phyloP scores from a whole-genome alignment of 2,797 vertebrate genomes.

The Yasuhikotakia modesta region DNA sequence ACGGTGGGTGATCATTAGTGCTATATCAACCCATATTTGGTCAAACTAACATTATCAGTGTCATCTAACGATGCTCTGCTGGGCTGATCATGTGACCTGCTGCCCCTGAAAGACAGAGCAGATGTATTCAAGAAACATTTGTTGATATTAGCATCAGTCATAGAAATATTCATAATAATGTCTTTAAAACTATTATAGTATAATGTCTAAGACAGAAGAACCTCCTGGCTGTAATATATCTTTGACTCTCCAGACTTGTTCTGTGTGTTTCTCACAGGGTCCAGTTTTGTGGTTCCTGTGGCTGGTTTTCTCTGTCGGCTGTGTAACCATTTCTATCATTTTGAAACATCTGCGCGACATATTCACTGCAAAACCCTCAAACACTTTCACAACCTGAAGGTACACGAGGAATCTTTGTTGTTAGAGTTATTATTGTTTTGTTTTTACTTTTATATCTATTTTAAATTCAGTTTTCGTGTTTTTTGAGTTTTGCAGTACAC shows the following conservation, averaged over 20 bases:
- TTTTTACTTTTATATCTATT: too few species aligned
- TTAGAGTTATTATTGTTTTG: neutral
- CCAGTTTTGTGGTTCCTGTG: constrained; percentile 91
- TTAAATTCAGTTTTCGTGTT: too few species aligned
- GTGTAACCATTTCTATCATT: constrained; percentile 94
- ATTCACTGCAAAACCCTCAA: constrained; percentile 91
- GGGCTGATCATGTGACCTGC: too few species aligned
- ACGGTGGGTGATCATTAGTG: constrained; percentile 74
- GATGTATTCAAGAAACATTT: too few species aligned
- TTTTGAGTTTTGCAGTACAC: too few species aligned
- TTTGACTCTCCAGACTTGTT: neutral
- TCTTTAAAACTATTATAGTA: too few species aligned
- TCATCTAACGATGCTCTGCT: too few species aligned
- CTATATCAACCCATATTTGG: neutral
- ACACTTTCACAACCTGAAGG: constrained; percentile 97
- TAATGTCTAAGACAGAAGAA: too few species aligned
- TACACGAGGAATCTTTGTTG: constrained; percentile 63
- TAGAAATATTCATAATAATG: too few species aligned
- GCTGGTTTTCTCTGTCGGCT: constrained; percentile 92
- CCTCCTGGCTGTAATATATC: too few species aligned
- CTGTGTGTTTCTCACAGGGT: constrained; percentile 73
- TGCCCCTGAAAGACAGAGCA: too few species aligned
- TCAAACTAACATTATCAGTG: neutral
- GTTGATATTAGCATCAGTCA: too few species aligned
- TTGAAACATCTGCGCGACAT: constrained; percentile 84